These are phyloP conservation scores for Aspidapion aeneum DNA, from an alignment of 2,888 invertebrate species.

Conservation along the genomic window DNA sequence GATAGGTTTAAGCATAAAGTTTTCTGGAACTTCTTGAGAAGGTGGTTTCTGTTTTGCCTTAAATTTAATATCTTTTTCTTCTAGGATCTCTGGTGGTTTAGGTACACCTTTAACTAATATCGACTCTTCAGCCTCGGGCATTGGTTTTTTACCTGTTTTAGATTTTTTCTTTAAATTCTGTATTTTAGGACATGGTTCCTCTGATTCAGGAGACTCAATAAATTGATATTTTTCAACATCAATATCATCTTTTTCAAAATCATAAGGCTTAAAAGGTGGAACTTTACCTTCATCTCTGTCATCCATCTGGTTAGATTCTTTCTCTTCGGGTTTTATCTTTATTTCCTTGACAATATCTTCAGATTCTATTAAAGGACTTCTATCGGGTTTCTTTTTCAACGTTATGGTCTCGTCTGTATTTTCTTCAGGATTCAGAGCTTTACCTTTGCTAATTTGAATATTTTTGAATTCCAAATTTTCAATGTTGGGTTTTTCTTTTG, in stretches of 20 bases:
- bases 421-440: slow-evolving; percentile 37
- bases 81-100: slow-evolving; percentile 36
- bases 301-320: slow-evolving; percentile 33
- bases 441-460: slow-evolving; percentile 57
- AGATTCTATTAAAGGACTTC: slow-evolving; percentile 38
- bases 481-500: slow-evolving; percentile 34
- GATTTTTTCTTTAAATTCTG: slow-evolving; percentile 40
- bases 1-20: slow-evolving; percentile 35
- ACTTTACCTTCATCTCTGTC: slow-evolving; percentile 39
- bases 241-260: slow-evolving; percentile 43
- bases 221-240: slow-evolving; percentile 41
- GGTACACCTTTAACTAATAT: slow-evolving; percentile 33
- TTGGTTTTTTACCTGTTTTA: slow-evolving; percentile 42
- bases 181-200: slow-evolving; percentile 43
- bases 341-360: slow-evolving; percentile 34
- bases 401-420: slow-evolving; percentile 48
- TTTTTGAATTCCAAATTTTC: slow-evolving; percentile 40
- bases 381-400: slow-evolving; percentile 53
- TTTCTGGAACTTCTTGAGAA: slow-evolving; percentile 36
- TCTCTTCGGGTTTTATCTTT: slow-evolving; percentile 33
- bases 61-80: slow-evolving; percentile 33
- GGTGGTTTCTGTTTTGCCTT: slow-evolving; percentile 32
- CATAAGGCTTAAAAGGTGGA: slow-evolving; percentile 46
- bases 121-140: slow-evolving; percentile 29
- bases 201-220: slow-evolving; percentile 44